Evolutionary conservation across 2,113 vertebrate genomes (phyloP).

Genomic region (Prunella fulvescens): DNA sequence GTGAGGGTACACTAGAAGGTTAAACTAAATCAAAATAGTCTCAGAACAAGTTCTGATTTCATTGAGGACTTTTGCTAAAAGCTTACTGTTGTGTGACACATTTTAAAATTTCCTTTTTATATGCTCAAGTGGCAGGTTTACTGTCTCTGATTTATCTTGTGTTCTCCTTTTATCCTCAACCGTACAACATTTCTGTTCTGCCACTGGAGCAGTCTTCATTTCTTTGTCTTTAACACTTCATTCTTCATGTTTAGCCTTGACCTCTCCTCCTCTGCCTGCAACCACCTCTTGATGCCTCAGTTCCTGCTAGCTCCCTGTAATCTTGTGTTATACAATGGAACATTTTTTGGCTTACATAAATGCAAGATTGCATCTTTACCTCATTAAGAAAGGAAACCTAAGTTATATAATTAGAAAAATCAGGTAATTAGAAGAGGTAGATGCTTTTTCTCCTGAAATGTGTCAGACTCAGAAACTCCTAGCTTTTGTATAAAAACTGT

Average conservation of each 20-base stretch:
- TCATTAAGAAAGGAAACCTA: conserved; percentile 3
- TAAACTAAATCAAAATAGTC: neutral
- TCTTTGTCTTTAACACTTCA: neutral
- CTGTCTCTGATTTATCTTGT: rapidly evolving
- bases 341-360: neutral
- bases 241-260: neutral
- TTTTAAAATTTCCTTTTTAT: neutral
- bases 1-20: neutral
- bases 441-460: neutral
- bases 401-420: neutral
- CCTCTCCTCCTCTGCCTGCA: neutral
- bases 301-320: neutral
- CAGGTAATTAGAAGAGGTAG: neutral
- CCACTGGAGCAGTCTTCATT: neutral
- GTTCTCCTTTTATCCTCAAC: neutral
- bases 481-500: neutral
- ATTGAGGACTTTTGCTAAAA: neutral
- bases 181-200: neutral
- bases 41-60: neutral
- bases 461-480: neutral
- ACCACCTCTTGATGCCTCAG: neutral
- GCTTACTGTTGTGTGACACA: neutral
- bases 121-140: neutral
- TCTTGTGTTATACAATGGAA: neutral
- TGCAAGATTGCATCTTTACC: neutral